Conservation (phyloP, 2,888 invertebrate species). For the Philonicus albiceps region DNA sequence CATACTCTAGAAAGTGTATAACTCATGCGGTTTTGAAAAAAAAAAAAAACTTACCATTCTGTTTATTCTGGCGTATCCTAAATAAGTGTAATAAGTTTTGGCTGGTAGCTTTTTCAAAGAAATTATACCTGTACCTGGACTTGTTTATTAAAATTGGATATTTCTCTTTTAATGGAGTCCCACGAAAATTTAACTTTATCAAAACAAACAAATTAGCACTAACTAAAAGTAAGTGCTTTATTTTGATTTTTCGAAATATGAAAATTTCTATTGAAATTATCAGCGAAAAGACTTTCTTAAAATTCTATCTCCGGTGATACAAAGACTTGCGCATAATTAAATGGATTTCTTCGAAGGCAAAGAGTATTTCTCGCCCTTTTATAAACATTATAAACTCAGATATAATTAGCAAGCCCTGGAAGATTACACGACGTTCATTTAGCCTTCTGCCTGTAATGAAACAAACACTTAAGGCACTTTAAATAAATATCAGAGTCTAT, state of each 20-base stretch:
- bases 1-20: neutral
- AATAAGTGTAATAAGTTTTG: neutral
- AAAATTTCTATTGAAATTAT: neutral
- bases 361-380: neutral
- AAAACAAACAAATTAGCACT: neutral
- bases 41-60: neutral
- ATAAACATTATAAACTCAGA: neutral
- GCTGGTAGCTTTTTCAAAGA: neutral
- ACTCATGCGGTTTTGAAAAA: neutral
- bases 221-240: neutral
- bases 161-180: neutral
- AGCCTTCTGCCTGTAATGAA: neutral
- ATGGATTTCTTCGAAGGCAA: neutral
- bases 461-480: neutral
- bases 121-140: neutral
- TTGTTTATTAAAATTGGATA: neutral
- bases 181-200: neutral
- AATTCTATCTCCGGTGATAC: neutral
- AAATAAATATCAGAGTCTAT: neutral
- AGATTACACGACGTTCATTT: neutral
- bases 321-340: neutral
- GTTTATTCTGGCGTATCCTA: neutral
- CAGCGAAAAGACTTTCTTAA: neutral
- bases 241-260: neutral
- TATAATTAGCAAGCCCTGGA: neutral